Evolutionary conservation across 2,797 vertebrate genomes (phyloP).

Genomic region (Coregonus suidteri): DNA sequence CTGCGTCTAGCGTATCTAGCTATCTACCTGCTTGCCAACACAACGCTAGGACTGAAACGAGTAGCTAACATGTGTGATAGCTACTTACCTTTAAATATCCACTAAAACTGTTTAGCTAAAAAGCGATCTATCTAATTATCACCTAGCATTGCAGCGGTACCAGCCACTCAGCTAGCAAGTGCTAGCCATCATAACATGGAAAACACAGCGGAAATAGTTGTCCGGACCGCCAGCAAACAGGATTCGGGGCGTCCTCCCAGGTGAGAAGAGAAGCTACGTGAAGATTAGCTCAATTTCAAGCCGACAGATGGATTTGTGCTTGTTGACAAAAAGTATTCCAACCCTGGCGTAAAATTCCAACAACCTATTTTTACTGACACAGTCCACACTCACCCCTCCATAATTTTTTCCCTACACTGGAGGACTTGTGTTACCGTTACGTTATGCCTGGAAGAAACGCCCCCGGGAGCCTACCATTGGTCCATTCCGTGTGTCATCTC

Average conservation of each 20-base stretch:
- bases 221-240: conserved; percentile 29
- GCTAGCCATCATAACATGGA: conserved; percentile 65
- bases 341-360: conserved; percentile 39
- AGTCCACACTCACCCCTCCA: conserved; percentile 46
- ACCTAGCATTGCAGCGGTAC: conserved; percentile 50
- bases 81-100: conserved; percentile 45
- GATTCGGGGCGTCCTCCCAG: conserved; percentile 33
- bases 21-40: neutral
- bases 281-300: neutral
- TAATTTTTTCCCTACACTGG: conserved; percentile 41
- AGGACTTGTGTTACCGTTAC: conserved; percentile 26
- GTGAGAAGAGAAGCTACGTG: conserved; percentile 1
- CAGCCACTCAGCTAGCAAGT: conserved; percentile 34
- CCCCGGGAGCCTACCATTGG: conserved; percentile 58
- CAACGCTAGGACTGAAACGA: neutral
- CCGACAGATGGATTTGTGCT: neutral
- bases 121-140: conserved; percentile 50
- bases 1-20: neutral
- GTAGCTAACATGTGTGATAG: neutral
- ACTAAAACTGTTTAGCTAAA: conserved; percentile 17
- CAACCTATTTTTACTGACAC: conserved; percentile 31
- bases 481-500: conserved; percentile 20
- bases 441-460: conserved; percentile 49
- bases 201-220: conserved; percentile 53
- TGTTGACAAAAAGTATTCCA: conserved; percentile 11